Percentiles rank a stretch among this genome's conserved stretches.
phyloP scores from a whole-genome alignment of 2,888 invertebrate genomes.

The Aphodius sticticus region DNA sequence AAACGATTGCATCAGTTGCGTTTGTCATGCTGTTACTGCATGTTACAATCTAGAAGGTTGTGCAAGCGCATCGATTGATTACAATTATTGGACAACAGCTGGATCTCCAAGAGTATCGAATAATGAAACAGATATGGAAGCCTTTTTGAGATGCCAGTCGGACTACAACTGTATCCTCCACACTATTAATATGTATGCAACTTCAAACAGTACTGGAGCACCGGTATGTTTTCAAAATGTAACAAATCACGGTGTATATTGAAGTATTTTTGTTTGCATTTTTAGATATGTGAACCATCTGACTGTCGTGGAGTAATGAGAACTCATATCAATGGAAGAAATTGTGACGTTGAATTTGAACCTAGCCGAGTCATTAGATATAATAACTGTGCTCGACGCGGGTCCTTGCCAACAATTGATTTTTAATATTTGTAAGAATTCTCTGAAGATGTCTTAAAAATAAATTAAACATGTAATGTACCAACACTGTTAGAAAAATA shows the following conservation, averaged over 20 bases:
- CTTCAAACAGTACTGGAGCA: background rate
- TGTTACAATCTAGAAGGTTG: slow-evolving; percentile 21
- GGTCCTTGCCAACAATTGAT: background rate
- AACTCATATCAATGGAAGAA: background rate
- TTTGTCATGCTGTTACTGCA: slow-evolving; percentile 20
- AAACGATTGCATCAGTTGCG: slow-evolving; percentile 25
- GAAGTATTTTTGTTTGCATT: background rate
- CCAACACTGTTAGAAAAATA: too few relatives aligned
- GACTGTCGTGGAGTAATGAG: background rate
- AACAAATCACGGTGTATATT: too few relatives aligned
- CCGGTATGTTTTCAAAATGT: slow-evolving; percentile 5
- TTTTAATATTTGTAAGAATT: too few relatives aligned
- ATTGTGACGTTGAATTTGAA: background rate
- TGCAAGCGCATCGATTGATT: slow-evolving; percentile 23
- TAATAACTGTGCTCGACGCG: background rate
- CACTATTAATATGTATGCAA: background rate
- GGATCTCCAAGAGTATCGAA: slow-evolving; percentile 6
- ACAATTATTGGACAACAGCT: slow-evolving; percentile 26
- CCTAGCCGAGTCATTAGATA: background rate
- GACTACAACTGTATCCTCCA: slow-evolving; percentile 26
- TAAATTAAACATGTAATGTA: too few relatives aligned
- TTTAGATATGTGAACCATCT: background rate
- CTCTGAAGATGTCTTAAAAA: too few relatives aligned
- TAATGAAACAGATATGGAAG: background rate
- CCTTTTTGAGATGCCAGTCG: background rate